Percentiles rank a stretch among this genome's conserved stretches.
Evolutionary conservation across 2,888 invertebrate species (phyloP).

Genomic region (Meghimatium bilineatum): DNA sequence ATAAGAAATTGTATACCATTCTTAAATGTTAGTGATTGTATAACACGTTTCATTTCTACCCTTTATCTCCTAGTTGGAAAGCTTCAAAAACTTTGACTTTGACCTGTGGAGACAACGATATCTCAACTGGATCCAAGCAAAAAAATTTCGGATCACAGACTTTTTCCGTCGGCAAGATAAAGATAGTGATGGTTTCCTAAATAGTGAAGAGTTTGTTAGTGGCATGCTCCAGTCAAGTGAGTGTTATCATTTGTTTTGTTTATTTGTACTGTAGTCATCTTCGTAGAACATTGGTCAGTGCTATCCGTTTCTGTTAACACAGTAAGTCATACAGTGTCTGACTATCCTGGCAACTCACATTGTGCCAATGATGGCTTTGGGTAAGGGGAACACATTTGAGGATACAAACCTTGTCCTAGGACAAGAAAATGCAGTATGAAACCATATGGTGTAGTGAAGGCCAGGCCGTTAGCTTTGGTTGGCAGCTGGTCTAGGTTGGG

Average conservation of each 20-base stretch:
- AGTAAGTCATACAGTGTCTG: background rate
- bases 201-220: conserved; percentile 75
- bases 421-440: no score
- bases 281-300: no score
- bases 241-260: conserved; percentile 42
- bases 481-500: no score
- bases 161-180: conserved; percentile 76
- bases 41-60: background rate
- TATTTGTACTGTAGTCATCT: background rate
- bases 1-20: no score
- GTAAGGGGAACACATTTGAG: no score
- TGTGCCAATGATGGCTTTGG: no score
- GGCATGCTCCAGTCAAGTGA: conserved; percentile 76
- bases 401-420: no score
- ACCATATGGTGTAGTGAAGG: no score
- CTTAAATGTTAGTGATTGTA: no score
- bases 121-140: conserved; percentile 75
- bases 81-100: conserved; percentile 77
- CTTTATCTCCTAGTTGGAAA: conserved; percentile 69
- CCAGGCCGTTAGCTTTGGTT: no score
- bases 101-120: conserved; percentile 76
- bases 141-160: conserved; percentile 76
- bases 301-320: no score
- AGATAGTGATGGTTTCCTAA: conserved; percentile 74
- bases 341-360: background rate